Evolutionary conservation across 37 sponge, comb jelly and placozoan genomes (phyloP).

Genomic region (Theonella swinhoei): DNA sequence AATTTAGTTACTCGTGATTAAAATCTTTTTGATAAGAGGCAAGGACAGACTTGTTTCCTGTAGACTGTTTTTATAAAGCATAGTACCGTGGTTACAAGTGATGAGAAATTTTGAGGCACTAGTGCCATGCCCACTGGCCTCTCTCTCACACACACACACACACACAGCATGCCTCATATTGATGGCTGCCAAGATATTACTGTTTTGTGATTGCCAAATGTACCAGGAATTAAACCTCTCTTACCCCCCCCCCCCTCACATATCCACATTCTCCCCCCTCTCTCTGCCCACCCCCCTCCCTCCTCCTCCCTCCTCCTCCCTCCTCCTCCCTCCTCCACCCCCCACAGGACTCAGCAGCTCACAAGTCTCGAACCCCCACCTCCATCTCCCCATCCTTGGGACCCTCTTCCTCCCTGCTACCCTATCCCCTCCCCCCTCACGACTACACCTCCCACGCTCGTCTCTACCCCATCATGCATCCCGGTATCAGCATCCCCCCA

Average conservation of each 20-base stretch:
- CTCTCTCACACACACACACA: too few relatives aligned
- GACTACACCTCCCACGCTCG: background rate
- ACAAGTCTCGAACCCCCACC: background rate
- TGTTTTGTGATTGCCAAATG: background rate
- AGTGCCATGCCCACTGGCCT: too few relatives aligned
- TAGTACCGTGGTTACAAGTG: too few relatives aligned
- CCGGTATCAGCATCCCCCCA: background rate
- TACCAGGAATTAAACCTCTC: background rate
- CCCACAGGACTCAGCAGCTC: background rate
- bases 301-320: background rate
- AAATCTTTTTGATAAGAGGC: too few relatives aligned
- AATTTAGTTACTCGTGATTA: too few relatives aligned
- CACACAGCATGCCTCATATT: too few relatives aligned
- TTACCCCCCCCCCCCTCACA: background rate
- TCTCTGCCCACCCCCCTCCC: background rate
- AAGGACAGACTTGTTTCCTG: too few relatives aligned
- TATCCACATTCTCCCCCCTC: background rate
- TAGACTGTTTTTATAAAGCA: too few relatives aligned
- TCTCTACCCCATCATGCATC: slow-evolving; percentile 6
- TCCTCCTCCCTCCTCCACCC: background rate
- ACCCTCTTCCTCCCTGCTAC: background rate
- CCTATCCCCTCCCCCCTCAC: slow-evolving; percentile 12
- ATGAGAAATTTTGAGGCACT: too few relatives aligned
- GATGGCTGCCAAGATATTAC: too few relatives aligned
- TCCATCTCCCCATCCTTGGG: background rate